Evolutionary conservation across 2,888 invertebrate genomes (phyloP), one percentile per base, ranked within the genome.

Genomic region (Odontomyia ornata): DNA sequence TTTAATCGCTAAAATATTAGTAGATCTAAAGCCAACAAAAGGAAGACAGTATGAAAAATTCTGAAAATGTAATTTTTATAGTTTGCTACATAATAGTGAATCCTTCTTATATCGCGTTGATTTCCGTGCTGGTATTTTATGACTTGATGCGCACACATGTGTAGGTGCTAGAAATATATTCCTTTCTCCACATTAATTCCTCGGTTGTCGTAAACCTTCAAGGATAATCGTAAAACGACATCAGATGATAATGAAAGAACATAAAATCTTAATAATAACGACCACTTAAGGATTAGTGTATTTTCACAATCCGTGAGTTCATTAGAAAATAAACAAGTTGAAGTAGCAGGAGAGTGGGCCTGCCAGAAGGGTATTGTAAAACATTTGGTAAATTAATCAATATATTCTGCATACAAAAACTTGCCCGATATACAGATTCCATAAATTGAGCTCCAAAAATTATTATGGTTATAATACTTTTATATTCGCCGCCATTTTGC

Each of bases 191-290:
- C 56, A 15, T n/a, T 11, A 64, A 2, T n/a, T 73, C 60, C 73
- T 60, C 36, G n/a, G 21, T 4, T 27, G 57, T 57, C 73, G 36
- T 73, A 73, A 73, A 73, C 73, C 57, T 73, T 60, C 73, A 13
- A 21, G 73, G 60, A 73, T 73, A 73, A 73, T 73, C 73, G 73
- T 73, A 73, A 73, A 73, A 73, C 23, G 73, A 73, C 73, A 73
- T 73, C 73, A 60, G 30, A 73, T 73, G 73, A 60, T 73, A 73
- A 73, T 73, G 73, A 73, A 73, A 73, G 73, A 30, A 73, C 73
- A 60, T 73, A 57, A 73, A 73, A 73, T 73, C 73, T 73, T 73
- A 73, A 73, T 73, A 73, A 57, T 73, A 60, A 73, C 60, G 73
- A 60, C 57, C 73, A 73, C 73, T 73, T 36, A 60, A 60, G 73